Percentiles rank a stretch among this genome's conserved stretches.
These are phyloP conservation scores for Sphaerolaimus hirsutus DNA, from an alignment of 2,888 invertebrate genomes.

Conservation along the genomic window DNA sequence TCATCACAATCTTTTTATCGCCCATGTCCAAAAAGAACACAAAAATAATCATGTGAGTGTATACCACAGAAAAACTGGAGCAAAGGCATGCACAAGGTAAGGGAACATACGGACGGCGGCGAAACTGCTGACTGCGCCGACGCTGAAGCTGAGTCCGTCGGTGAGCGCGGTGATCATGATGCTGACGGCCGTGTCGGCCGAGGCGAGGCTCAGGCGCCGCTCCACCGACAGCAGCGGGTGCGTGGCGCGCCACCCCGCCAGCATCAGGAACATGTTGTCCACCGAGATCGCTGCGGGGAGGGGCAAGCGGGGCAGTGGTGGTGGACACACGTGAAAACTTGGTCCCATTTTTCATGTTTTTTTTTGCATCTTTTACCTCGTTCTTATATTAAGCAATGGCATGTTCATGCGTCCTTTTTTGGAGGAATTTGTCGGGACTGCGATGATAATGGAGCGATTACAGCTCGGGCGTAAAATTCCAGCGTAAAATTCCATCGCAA, in stretches of 20 bases:
- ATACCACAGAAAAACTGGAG: too few relatives aligned
- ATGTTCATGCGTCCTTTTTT: too few relatives aligned
- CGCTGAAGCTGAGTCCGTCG: constrained; percentile 59
- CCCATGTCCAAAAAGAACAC: too few relatives aligned
- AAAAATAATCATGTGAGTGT: too few relatives aligned
- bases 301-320: too few relatives aligned
- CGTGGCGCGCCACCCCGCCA: constrained; percentile 73
- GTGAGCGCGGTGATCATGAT: constrained; percentile 78
- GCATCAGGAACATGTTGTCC: constrained; percentile 81
- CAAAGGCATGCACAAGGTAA: too few relatives aligned
- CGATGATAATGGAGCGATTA: too few relatives aligned
- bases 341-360: neutral
- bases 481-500: too few relatives aligned
- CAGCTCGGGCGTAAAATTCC: too few relatives aligned
- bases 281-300: constrained; percentile 70
- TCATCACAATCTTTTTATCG: too few relatives aligned
- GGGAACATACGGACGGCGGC: constrained; percentile 51
- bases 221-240: constrained; percentile 44
- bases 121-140: constrained; percentile 71
- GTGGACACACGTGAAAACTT: neutral
- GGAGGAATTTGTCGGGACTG: too few relatives aligned
- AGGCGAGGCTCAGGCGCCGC: constrained; percentile 57
- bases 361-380: neutral
- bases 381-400: neutral
- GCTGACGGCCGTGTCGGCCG: constrained; percentile 75